phyloP scores from a whole-genome alignment of 1,140 invertebrate genomes.

The Drosophila malerkotliana region DNA sequence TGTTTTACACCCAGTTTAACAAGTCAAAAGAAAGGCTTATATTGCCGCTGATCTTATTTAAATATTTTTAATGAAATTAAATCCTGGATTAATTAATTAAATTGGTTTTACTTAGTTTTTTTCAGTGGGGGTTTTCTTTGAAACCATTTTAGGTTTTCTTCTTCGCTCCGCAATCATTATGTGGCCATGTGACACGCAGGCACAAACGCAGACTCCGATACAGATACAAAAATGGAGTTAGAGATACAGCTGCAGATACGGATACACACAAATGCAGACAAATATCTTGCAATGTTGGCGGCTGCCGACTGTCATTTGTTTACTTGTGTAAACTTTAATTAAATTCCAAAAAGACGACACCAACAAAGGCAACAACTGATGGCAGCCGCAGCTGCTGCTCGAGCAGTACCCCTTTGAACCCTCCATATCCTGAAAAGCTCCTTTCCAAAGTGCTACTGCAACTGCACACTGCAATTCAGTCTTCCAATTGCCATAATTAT shows the following conservation, averaged over 20 bases:
- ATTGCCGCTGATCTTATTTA: no score
- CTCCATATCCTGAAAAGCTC: background rate
- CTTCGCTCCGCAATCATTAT: constrained; percentile 54
- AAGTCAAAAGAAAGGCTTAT: no score
- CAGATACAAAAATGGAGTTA: constrained; percentile 17
- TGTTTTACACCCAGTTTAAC: no score
- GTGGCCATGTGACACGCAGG: constrained; percentile 61
- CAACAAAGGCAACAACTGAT: constrained; percentile 51
- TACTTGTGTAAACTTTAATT: constrained; percentile 81
- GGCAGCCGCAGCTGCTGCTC: constrained; percentile 56
- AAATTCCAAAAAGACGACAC: constrained; percentile 77
- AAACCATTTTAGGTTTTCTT: constrained; percentile 63
- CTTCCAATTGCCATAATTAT: constrained; percentile 78
- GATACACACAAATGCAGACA: constrained; percentile 31
- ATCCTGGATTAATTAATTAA: no score
- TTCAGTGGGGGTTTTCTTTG: constrained; percentile 58
- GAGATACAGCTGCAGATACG: constrained; percentile 2
- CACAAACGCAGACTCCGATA: constrained; percentile 16
- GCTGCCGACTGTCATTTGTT: constrained; percentile 79
- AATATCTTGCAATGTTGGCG: constrained; percentile 56
- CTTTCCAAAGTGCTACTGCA: constrained; percentile 13
- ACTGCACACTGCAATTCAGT: constrained; percentile 54
- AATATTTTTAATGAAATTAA: no score
- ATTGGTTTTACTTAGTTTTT: background rate
- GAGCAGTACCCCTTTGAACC: constrained; percentile 9